Percentiles rank a stretch among this genome's conserved stretches.
These are phyloP conservation scores for Coluber constrictor DNA, from an alignment of 2,797 vertebrate genomes.

Conservation along the genomic window DNA sequence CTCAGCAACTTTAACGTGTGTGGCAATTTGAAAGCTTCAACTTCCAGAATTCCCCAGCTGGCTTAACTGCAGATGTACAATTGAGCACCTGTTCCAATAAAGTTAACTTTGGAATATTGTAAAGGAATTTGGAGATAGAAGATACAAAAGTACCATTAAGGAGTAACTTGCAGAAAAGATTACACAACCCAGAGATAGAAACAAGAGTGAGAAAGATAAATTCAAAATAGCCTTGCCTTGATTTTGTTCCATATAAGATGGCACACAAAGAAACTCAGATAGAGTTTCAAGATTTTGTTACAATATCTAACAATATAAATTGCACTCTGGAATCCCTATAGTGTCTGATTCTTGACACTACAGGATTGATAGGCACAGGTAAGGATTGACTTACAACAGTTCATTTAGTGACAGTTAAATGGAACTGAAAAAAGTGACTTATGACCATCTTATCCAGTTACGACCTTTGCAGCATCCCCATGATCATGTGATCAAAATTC, in stretches of 20 bases:
- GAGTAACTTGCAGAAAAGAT: not conserved
- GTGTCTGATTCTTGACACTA: not conserved
- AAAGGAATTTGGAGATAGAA: not conserved
- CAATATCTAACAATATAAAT: not conserved
- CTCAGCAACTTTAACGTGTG: not conserved
- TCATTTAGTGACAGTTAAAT: no score
- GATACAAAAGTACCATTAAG: not conserved
- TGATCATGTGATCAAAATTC: no score
- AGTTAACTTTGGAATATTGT: not conserved
- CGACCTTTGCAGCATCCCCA: no score
- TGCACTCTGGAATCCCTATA: not conserved
- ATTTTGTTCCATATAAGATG: not conserved
- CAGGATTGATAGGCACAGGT: not conserved
- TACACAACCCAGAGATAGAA: not conserved
- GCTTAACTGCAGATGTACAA: not conserved
- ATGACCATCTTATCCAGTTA: no score
- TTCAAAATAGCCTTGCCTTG: not conserved
- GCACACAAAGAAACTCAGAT: not conserved
- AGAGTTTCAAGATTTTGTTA: not conserved
- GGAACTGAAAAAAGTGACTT: no score
- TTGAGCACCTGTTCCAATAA: not conserved
- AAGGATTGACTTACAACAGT: no score
- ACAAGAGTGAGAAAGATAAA: not conserved
- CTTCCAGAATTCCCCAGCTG: not conserved
- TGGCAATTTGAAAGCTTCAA: not conserved